A percentile compares a stretch with the other conserved stretches of the same genome.
These are phyloP conservation scores for Alosa alosa DNA, from an alignment of 2,113 vertebrate genomes.

Conservation along the genomic window DNA sequence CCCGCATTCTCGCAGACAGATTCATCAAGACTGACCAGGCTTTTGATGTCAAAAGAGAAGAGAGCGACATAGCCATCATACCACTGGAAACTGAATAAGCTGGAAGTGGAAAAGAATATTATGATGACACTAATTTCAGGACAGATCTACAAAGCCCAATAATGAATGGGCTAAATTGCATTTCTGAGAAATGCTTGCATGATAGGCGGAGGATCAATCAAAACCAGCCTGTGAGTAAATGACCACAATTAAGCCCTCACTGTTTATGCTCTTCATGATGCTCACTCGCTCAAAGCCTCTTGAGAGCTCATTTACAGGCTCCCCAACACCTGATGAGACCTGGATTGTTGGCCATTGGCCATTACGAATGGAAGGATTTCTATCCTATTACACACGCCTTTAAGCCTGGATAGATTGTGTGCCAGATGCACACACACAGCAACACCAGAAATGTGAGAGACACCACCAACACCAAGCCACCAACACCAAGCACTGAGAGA, in stretches of 20 bases:
- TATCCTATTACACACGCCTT: background rate
- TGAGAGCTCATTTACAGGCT: background rate
- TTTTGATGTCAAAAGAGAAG: background rate
- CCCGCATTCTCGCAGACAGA: too few relatives aligned
- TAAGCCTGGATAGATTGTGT: background rate
- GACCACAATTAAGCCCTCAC: background rate
- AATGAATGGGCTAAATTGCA: background rate
- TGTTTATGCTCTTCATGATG: background rate
- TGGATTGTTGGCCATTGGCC: rapidly evolving
- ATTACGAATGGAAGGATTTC: background rate
- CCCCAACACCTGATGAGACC: background rate
- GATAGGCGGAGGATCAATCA: background rate
- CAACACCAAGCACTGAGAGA: too few relatives aligned
- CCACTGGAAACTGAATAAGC: background rate
- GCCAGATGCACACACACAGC: background rate
- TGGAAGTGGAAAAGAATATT: background rate
- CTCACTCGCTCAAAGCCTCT: background rate
- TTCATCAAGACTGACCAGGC: background rate
- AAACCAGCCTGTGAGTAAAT: background rate
- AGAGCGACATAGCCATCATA: background rate
- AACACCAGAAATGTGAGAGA: background rate
- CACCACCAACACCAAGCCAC: too few relatives aligned
- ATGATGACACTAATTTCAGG: background rate
- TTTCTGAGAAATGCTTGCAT: background rate
- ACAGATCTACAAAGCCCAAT: background rate